These are phyloP conservation scores for Scrobipalpa costella DNA, from an alignment of 2,888 invertebrate genomes.

Conservation along the genomic window DNA sequence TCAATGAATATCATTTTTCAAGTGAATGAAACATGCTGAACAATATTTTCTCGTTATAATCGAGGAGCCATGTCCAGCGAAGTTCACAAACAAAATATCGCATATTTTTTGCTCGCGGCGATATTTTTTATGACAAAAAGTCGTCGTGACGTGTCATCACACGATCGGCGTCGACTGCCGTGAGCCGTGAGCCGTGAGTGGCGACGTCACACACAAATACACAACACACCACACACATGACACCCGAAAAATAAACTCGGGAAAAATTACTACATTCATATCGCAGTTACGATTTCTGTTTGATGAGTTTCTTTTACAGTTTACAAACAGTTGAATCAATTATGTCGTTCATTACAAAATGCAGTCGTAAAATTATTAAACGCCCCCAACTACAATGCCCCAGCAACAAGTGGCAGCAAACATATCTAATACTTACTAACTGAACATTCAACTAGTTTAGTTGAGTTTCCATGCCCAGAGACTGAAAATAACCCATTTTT, in stretches of 20 bases:
- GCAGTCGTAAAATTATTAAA: not conserved
- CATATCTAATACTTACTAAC: not conserved
- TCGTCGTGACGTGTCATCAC: slow-evolving; percentile 28
- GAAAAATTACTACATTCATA: slow-evolving; percentile 21
- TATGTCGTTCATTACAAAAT: too few species aligned
- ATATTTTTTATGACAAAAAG: slow-evolving; percentile 29
- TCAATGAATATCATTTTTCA: slow-evolving; percentile 6
- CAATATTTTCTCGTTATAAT: not conserved
- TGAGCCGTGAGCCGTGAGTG: not conserved
- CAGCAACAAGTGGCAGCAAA: slow-evolving; percentile 7
- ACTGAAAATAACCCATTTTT: slow-evolving; percentile 1
- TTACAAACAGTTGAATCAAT: too few species aligned
- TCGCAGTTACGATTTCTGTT: slow-evolving; percentile 44
- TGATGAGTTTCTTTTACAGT: not conserved
- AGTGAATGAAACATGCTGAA: not conserved
- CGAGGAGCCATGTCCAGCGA: not conserved
- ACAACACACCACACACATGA: not conserved
- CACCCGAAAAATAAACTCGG: slow-evolving; percentile 20
- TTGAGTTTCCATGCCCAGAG: not conserved
- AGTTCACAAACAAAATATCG: slow-evolving; percentile 7
- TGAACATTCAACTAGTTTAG: slow-evolving; percentile 1
- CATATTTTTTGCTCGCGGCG: not conserved
- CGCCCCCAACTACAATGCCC: not conserved
- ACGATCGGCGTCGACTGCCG: slow-evolving; percentile 23
- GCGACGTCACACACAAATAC: not conserved